These are phyloP conservation scores for Zosterops lateralis DNA, from an alignment of 2,113 vertebrate species.

Conservation along the genomic window DNA sequence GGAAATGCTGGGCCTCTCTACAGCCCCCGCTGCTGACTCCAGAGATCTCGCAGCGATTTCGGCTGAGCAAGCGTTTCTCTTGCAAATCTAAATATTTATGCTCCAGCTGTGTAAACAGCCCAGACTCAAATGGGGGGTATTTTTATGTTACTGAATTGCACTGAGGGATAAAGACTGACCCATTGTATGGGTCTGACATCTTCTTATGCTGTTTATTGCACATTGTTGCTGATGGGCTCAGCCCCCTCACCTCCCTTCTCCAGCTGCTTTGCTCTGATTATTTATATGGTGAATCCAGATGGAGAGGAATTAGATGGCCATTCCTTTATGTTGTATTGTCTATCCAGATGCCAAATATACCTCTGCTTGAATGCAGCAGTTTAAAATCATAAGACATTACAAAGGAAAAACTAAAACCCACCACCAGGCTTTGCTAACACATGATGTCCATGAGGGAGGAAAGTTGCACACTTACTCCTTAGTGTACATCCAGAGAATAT, in stretches of 20 bases:
- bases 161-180: neutral
- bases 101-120: conserved; percentile 49
- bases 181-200: accelerated
- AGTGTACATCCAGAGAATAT: neutral
- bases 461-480: neutral
- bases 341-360: neutral
- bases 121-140: neutral
- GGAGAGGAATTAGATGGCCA: neutral
- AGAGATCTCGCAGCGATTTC: neutral
- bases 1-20: neutral
- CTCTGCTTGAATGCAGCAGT: neutral
- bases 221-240: neutral
- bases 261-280: neutral
- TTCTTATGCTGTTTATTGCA: neutral
- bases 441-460: neutral
- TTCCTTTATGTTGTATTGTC: neutral
- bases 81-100: conserved; percentile 55
- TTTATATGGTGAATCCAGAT: neutral
- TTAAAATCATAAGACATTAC: neutral
- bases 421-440: neutral
- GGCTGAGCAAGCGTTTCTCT: conserved; percentile 32
- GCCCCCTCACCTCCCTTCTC: neutral
- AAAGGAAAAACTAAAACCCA: neutral
- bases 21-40: neutral
- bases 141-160: neutral